Percentiles rank a stretch among this genome's conserved stretches.
Conservation (phyloP, 2,797 vertebrate species). For the Intellagama lesueurii region DNA sequence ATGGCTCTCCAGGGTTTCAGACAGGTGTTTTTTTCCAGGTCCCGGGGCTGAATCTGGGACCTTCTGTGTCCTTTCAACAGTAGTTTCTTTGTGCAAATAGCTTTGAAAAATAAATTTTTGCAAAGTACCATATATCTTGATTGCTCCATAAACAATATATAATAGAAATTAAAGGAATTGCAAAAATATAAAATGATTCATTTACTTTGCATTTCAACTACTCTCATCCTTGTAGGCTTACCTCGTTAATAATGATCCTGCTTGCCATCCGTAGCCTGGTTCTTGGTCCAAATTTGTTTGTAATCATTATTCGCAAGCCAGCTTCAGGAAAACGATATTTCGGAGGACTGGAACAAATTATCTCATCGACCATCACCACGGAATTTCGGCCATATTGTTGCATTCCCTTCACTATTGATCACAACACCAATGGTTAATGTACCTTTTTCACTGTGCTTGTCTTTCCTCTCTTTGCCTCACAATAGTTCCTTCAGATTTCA, state of each 20-base stretch:
- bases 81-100: not conserved
- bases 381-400: conserved; percentile 86
- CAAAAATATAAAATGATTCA: not conserved
- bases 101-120: not conserved
- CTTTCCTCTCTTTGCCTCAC: not conserved
- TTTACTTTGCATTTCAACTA: not conserved
- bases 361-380: conserved; percentile 97
- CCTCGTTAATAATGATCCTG: conserved; percentile 97
- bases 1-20: not conserved
- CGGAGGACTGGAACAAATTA: conserved; percentile 92
- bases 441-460: not conserved
- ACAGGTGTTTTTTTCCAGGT: not conserved
- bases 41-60: not conserved
- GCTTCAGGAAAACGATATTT: conserved; percentile 95
- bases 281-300: conserved; percentile 95
- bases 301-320: conserved; percentile 95
- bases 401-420: conserved; percentile 86
- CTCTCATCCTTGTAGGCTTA: conserved; percentile 64
- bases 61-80: not conserved
- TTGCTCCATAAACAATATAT: not conserved
- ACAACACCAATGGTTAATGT: conserved; percentile 62
- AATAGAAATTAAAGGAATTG: not conserved
- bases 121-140: not conserved
- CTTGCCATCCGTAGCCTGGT: conserved; percentile 97
- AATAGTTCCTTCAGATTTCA: conserved; percentile 1